phyloP scores from a whole-genome alignment of 2,888 invertebrate genomes.

The Brachycybe producta region DNA sequence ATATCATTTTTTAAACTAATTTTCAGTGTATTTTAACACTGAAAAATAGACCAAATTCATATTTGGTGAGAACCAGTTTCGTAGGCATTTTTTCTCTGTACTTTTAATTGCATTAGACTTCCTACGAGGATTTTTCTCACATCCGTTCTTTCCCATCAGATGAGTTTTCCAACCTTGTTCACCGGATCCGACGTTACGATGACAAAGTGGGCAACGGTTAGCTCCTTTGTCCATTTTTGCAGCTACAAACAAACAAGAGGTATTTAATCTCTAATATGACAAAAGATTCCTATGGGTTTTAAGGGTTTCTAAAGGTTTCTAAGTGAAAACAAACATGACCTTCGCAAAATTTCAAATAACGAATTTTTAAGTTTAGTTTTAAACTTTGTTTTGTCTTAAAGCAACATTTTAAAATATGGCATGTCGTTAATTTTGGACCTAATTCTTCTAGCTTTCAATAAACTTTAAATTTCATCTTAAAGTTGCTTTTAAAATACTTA shows the following conservation, averaged over 20 bases:
- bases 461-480: no score
- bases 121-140: conserved; percentile 16
- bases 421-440: no score
- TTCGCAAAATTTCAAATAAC: neutral
- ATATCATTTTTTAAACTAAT: no score
- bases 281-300: neutral
- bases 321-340: neutral
- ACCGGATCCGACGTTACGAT: conserved; percentile 51
- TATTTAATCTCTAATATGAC: conserved; percentile 24
- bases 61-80: no score
- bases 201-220: conserved; percentile 76
- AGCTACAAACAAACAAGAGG: conserved; percentile 26
- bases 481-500: no score
- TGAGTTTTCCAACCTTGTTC: conserved; percentile 74
- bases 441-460: no score
- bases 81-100: no score
- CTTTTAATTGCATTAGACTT: no score
- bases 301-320: neutral
- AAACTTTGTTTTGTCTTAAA: neutral
- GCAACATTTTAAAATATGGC: no score
- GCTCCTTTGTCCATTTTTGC: conserved; percentile 46
- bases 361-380: neutral
- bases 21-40: no score
- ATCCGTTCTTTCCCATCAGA: conserved; percentile 41
- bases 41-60: no score